Evolutionary conservation across 2,797 vertebrate genomes (phyloP).

Genomic region (Sciurus carolinensis): DNA sequence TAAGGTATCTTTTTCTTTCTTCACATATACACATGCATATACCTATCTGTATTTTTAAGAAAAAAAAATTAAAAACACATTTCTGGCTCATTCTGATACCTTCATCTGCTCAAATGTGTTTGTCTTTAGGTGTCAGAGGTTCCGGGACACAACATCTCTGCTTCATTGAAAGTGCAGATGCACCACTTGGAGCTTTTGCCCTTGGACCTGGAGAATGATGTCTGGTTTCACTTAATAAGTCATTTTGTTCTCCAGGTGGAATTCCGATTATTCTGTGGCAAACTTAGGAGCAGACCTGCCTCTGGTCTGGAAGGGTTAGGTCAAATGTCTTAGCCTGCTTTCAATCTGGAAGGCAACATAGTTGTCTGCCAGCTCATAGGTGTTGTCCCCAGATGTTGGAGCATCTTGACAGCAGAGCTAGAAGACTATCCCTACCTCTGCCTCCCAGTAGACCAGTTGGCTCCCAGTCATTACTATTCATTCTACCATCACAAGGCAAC

Average conservation of each 20-base stretch:
- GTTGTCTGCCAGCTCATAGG: not conserved
- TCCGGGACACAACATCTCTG: conserved; percentile 63
- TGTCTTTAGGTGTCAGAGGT: conserved; percentile 83
- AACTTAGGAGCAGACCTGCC: conserved; percentile 66
- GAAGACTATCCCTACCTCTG: not conserved
- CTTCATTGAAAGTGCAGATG: conserved; percentile 80
- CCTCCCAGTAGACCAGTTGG: not conserved
- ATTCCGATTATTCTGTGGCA: conserved; percentile 72
- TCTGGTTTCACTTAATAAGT: conserved; percentile 84
- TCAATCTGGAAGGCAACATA: not conserved
- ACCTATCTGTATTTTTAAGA: not conserved
- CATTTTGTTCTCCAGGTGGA: conserved; percentile 83
- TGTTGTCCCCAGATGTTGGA: not conserved
- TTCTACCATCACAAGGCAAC: not conserved
- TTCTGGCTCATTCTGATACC: conserved; percentile 77
- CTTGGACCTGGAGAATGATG: conserved; percentile 53
- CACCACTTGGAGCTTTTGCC: conserved; percentile 55
- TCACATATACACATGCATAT: too few species aligned
- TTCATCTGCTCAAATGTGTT: conserved; percentile 74
- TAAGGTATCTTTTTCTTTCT: conserved; percentile 36
- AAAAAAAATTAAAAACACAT: conserved; percentile 71
- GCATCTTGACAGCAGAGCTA: not conserved
- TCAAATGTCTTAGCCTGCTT: conserved; percentile 43
- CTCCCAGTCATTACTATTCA: rapidly evolving
- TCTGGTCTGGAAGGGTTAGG: conserved; percentile 66